Conservation (phyloP, 2,113 vertebrate species). For the Azemiops feae region DNA sequence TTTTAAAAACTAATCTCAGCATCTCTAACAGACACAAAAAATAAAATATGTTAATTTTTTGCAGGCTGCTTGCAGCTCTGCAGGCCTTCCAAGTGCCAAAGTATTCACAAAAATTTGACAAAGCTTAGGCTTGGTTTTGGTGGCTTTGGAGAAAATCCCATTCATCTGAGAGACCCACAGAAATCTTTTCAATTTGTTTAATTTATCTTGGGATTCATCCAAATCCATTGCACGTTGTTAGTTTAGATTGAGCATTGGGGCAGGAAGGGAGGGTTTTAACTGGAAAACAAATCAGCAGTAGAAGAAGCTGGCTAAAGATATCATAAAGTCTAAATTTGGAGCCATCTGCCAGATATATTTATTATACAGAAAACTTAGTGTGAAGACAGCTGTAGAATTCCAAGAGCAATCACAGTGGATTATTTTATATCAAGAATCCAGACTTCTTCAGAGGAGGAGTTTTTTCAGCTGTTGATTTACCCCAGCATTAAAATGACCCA, state of each 20-base stretch:
- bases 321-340: slow-evolving; percentile 1
- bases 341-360: slow-evolving; percentile 2
- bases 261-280: neutral
- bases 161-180: neutral
- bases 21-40: neutral
- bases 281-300: neutral
- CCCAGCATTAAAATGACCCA: neutral
- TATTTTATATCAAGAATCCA: neutral
- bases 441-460: neutral
- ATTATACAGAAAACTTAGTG: neutral
- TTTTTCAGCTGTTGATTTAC: neutral
- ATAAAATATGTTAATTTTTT: neutral
- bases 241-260: neutral
- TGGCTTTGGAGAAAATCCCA: neutral
- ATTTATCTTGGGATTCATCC: neutral
- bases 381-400: neutral
- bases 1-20: neutral
- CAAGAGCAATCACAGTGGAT: neutral
- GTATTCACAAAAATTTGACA: neutral
- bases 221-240: neutral
- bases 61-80: neutral
- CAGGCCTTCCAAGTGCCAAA: neutral
- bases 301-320: neutral
- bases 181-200: neutral
- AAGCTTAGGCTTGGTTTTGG: neutral